Base-by-base conservation (phyloP, 1,140 invertebrate genomes). In the Eueides isabella region DNA sequence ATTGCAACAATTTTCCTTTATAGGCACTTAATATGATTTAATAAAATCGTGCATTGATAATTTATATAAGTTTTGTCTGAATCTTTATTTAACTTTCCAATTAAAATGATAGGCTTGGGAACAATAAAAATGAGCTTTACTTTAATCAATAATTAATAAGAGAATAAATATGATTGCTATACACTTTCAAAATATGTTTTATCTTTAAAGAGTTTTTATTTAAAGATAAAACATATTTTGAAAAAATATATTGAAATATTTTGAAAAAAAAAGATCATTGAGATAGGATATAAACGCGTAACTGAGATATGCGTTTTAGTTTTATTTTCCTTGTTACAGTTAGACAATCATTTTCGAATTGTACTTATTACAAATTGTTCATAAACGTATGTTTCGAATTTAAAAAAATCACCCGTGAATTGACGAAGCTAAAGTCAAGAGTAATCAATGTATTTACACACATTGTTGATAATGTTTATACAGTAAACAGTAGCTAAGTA, bases 1-100 rank as follows among this genome's bases (percentile, higher is more conserved):
- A 64, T 64, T 64, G 62, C 31, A 64, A 64, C 6, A 64, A 64
- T 1, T 23, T 64, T 64, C 62, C 62, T 33, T 64, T 19, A 64
- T 63, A 30, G 7, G 30, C 30, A 30, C 12, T 35, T 33, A 33
- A 23, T 55, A 11, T 14, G 23, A 23, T 23, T 55, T 55, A 55
- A 55, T 55, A 55, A 23, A 3, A 12, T 23, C 3, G 3, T 0
- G 11, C 11, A 16, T 19, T 7, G 5, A 19, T 19, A 19, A 23
- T 19, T 55, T 48, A 44, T 19, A 16, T 44, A 9, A 16, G 16
- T 5, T 38, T 38, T 14, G 5, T 16, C 1, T 38, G 3, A 4
- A 38, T 38, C 16, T 38, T 38, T 12, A 38, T 38, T 38, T 12
- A 38, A n/a, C n/a, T 5, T 38, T 16, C 14, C 5, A 38, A 38